These are phyloP conservation scores for Athalia rosae DNA, from an alignment of 2,888 invertebrate genomes.

Conservation along the genomic window DNA sequence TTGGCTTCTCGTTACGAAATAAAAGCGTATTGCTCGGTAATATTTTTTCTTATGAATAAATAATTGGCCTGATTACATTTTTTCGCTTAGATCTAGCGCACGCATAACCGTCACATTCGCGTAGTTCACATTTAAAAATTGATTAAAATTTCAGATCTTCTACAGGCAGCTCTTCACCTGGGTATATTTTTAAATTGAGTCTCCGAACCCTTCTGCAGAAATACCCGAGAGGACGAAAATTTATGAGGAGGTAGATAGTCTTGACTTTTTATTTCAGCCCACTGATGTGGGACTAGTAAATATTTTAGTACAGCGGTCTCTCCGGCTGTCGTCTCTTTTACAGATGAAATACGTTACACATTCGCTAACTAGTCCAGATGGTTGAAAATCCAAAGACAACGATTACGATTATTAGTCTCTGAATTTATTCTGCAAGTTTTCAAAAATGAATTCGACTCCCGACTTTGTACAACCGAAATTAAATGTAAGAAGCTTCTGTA, in stretches of 20 bases:
- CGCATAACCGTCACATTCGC: too few relatives aligned
- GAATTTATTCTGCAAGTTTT: too few relatives aligned
- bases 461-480: too few relatives aligned
- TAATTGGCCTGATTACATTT: background rate
- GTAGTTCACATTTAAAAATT: background rate
- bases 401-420: too few relatives aligned
- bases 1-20: slow-evolving; percentile 10
- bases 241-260: slow-evolving; percentile 25
- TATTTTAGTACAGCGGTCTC: slow-evolving; percentile 29
- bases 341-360: too few relatives aligned
- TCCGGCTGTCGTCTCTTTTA: slow-evolving; percentile 33
- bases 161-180: background rate
- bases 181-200: slow-evolving; percentile 1
- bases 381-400: too few relatives aligned
- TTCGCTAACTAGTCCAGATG: too few relatives aligned
- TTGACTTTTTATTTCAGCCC: slow-evolving; percentile 9
- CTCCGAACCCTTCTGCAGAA: slow-evolving; percentile 4
- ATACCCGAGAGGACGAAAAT: slow-evolving; percentile 33
- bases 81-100: too few relatives aligned
- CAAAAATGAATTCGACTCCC: too few relatives aligned
- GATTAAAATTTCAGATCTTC: slow-evolving; percentile 24
- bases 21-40: slow-evolving; percentile 9
- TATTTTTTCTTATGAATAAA: background rate
- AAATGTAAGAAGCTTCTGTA: too few relatives aligned
- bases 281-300: slow-evolving; percentile 13